Conservation (phyloP, 1,140 invertebrate genomes). For the Heliconius melpomene region DNA sequence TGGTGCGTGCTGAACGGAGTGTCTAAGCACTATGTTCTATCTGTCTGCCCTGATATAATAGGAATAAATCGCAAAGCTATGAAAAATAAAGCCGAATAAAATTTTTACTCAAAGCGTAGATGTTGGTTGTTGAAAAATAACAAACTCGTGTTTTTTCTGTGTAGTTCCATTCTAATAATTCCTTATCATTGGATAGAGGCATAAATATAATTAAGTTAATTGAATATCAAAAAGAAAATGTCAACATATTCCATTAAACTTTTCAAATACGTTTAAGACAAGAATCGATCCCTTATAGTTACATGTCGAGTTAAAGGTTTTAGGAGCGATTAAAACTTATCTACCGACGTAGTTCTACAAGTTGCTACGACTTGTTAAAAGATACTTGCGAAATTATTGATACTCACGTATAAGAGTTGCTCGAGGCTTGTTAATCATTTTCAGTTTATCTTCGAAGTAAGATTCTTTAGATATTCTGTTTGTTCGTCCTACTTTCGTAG, state of each 20-base stretch:
- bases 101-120: too few relatives aligned
- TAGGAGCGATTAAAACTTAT: constrained; percentile 24
- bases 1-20: neutral
- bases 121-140: too few relatives aligned
- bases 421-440: neutral
- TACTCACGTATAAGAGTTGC: constrained; percentile 14
- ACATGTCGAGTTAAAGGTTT: constrained; percentile 20
- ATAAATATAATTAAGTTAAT: too few relatives aligned
- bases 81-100: too few relatives aligned
- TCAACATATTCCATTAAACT: neutral
- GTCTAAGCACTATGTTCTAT: neutral
- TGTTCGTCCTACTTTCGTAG: neutral
- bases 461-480: constrained; percentile 6
- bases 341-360: constrained; percentile 13
- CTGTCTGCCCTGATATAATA: neutral
- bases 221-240: neutral
- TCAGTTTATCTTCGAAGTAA: neutral
- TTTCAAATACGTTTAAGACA: neutral
- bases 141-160: too few relatives aligned
- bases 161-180: too few relatives aligned
- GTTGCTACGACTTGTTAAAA: constrained; percentile 22
- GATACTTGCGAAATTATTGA: constrained; percentile 24
- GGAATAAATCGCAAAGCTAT: too few relatives aligned
- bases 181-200: too few relatives aligned
- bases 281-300: constrained; percentile 7